Percentiles rank a stretch among this genome's conserved stretches.
These are phyloP conservation scores for Kryptolebias marmoratus DNA, from an alignment of 2,113 vertebrate species.

Conservation along the genomic window DNA sequence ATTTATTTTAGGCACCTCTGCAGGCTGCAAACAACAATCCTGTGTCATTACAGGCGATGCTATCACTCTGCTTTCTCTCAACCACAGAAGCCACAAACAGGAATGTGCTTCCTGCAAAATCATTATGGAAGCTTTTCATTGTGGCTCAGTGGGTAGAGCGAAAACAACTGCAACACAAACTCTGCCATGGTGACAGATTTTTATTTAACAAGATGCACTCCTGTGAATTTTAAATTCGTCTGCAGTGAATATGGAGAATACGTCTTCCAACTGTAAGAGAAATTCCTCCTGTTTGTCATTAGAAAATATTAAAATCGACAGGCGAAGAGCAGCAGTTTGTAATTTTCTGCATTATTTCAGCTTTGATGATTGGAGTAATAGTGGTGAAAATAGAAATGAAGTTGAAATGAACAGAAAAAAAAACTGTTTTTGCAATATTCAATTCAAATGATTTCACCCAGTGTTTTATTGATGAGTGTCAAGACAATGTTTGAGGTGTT, in stretches of 20 bases:
- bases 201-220: slow-evolving; percentile 5
- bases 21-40: slow-evolving; percentile 43
- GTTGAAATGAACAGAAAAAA: too few species aligned
- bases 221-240: slow-evolving; percentile 39
- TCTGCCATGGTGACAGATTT: background rate
- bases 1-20: slow-evolving; percentile 41
- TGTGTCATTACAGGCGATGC: slow-evolving; percentile 35
- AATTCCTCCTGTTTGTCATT: too few species aligned
- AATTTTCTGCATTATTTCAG: too few species aligned
- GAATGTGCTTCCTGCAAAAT: slow-evolving; percentile 10
- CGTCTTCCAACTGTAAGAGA: too few species aligned
- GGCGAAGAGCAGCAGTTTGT: too few species aligned
- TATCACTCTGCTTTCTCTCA: slow-evolving; percentile 24
- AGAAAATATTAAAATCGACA: too few species aligned
- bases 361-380: too few species aligned
- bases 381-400: too few species aligned
- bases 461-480: too few species aligned
- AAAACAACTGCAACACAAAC: slow-evolving; percentile 15
- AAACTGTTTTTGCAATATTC: too few species aligned
- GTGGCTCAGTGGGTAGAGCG: slow-evolving; percentile 6
- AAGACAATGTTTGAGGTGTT: too few species aligned
- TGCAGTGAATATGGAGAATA: slow-evolving; percentile 2
- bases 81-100: slow-evolving; percentile 3
- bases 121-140: slow-evolving; percentile 4
- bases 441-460: too few species aligned